phyloP scores from a whole-genome alignment of 2,888 invertebrate species.

The Pachymerium ferrugineum region DNA sequence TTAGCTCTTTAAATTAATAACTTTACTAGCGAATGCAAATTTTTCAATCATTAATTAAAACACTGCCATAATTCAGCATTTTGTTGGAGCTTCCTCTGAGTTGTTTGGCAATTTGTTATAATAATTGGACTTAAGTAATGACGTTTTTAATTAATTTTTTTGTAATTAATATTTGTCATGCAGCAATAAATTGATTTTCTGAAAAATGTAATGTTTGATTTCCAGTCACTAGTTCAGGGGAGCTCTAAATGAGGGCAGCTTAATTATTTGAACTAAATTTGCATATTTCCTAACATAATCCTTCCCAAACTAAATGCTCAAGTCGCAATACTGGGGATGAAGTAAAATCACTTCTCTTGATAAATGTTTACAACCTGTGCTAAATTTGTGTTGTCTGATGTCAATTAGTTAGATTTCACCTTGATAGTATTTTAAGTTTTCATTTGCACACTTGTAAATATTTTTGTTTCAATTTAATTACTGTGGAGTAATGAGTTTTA shows the following conservation, averaged over 20 bases:
- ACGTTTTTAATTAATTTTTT: constrained; percentile 17
- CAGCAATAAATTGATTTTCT: constrained; percentile 20
- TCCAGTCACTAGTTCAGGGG: too few species aligned
- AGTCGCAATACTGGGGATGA: not conserved
- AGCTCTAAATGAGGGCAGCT: not conserved
- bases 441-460: too few species aligned
- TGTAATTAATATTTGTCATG: constrained; percentile 4
- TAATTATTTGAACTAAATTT: not conserved
- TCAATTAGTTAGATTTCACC: too few species aligned
- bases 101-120: constrained; percentile 1
- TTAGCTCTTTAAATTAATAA: not conserved
- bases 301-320: not conserved
- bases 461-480: too few species aligned
- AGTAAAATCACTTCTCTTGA: too few species aligned
- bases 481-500: too few species aligned
- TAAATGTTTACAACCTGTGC: too few species aligned
- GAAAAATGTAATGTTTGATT: not conserved
- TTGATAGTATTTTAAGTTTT: too few species aligned
- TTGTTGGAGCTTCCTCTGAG: constrained; percentile 6
- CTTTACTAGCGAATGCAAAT: not conserved
- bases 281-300: not conserved
- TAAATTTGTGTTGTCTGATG: too few species aligned
- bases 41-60: constrained; percentile 19
- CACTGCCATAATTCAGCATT: constrained; percentile 4
- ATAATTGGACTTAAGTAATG: constrained; percentile 1